Conservation (phyloP, 1,140 invertebrate species). For the Branchinecta lynchi region DNA sequence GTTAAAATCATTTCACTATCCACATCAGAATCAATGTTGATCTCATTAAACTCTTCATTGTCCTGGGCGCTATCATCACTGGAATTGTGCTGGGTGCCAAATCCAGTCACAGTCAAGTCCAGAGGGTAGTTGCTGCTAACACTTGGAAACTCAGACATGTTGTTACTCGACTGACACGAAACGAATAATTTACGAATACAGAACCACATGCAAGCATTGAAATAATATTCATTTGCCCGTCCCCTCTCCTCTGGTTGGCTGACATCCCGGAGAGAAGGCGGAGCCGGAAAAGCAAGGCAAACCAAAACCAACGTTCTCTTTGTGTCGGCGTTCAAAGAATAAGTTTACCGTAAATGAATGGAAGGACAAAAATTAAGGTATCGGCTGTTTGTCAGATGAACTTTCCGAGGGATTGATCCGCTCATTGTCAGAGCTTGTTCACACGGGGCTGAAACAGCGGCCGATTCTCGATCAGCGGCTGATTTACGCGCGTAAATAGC, state of each 20-base stretch:
- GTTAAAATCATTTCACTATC: neutral
- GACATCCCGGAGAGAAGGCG: neutral
- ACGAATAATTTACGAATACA: too few relatives aligned
- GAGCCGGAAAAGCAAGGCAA: neutral
- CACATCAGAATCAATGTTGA: neutral
- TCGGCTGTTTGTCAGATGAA: neutral
- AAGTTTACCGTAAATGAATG: neutral
- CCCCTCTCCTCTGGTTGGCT: neutral
- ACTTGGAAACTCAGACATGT: constrained; percentile 9
- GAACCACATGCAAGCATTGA: neutral
- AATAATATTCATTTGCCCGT: neutral
- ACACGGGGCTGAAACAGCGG: too few relatives aligned
- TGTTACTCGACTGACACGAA: neutral
- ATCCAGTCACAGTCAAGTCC: neutral
- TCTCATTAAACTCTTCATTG: neutral
- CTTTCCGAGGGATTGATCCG: neutral
- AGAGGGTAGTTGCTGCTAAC: neutral
- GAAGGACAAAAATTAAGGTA: neutral
- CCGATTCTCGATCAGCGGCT: too few relatives aligned
- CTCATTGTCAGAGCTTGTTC: too few relatives aligned
- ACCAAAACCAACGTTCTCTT: neutral
- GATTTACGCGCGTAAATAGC: too few relatives aligned
- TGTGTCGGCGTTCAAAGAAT: neutral
- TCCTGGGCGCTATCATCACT: neutral
- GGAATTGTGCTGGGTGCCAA: neutral